Base-by-base conservation (phyloP, 2,888 invertebrate genomes). In the Stomorhina lunata region DNA sequence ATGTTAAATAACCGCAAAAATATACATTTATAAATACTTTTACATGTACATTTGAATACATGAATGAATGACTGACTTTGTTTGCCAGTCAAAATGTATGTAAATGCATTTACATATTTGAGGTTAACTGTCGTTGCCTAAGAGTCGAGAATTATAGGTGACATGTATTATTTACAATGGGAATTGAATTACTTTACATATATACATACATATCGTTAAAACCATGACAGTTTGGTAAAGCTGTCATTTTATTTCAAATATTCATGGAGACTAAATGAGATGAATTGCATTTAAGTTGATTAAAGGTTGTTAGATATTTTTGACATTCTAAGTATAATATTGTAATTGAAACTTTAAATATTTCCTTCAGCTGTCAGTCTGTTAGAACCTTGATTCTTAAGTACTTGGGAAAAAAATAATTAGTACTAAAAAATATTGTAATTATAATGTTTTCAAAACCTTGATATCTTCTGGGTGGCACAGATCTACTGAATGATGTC, bases 151-250 rank as follows among this genome's bases (percentile, higher is more conserved):
- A 68, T 57, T 43, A 81, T 68, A 61, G 57, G 22, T 75, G 75
- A 82, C 82, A 82, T 50, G 69, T 79, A 82, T 82, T 69, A 59
- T 71, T 82, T 82, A 79, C 82, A 79, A 55, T 75, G 15, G 7
- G 65, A 65, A 65, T 82, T 71, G 29, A 79, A 82, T 82, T 75
- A 71, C 79, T 37, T 55, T 78, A 34, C 29, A 25, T 53, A 63
- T 69, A 69, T 45, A 29, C 48, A 55, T 57, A 40, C 50, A 32
- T 40, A 34, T 25, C 63, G 65, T 25, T 40, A 34, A 69, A 68
- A 22, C 37, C 53, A 45, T 71, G 37, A 57, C 65, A 72, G 29
- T n/a, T 48, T 37, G 45, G 57, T 66, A 25, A 59, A 68, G 66
- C 48, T 68, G 76, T 68, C 48, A 59, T 48, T 55, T 34, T 6